These are phyloP conservation scores for Phataginus tricuspis DNA, from an alignment of 2,797 vertebrate species.

Conservation along the genomic window DNA sequence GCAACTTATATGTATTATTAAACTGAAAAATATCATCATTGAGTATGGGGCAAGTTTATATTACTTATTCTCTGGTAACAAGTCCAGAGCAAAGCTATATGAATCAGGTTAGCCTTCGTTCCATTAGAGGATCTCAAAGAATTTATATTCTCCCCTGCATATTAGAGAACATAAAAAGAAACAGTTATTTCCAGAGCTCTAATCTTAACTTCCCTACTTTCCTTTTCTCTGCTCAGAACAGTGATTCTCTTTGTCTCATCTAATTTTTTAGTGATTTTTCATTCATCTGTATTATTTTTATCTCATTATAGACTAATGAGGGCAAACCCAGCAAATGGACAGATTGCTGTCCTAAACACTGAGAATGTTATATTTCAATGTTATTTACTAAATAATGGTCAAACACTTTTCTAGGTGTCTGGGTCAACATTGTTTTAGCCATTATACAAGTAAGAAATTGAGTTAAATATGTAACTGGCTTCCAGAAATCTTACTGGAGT, in stretches of 20 bases:
- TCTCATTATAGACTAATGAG: not conserved
- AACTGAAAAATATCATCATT: not conserved
- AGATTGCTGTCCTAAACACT: not conserved
- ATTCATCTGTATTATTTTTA: not conserved
- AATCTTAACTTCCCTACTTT: no score
- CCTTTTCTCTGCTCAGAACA: no score
- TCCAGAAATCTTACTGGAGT: not conserved
- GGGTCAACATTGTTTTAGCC: not conserved
- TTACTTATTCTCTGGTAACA: not conserved
- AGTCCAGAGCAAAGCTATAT: not conserved
- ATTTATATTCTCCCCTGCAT: not conserved
- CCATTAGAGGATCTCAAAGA: not conserved
- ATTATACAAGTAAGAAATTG: not conserved
- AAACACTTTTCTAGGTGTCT: not conserved
- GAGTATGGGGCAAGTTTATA: not conserved
- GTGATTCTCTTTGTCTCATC: not conserved
- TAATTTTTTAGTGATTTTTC: not conserved
- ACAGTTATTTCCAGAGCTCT: not conserved
- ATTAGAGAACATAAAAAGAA: not conserved
- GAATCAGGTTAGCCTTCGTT: not conserved
- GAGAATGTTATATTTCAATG: not conserved
- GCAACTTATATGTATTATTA: not conserved
- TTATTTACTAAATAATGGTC: not conserved
- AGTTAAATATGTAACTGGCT: not conserved
- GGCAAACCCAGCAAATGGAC: not conserved